Conservation (phyloP, 2,888 invertebrate species). For the Hemaris fuciformis region DNA sequence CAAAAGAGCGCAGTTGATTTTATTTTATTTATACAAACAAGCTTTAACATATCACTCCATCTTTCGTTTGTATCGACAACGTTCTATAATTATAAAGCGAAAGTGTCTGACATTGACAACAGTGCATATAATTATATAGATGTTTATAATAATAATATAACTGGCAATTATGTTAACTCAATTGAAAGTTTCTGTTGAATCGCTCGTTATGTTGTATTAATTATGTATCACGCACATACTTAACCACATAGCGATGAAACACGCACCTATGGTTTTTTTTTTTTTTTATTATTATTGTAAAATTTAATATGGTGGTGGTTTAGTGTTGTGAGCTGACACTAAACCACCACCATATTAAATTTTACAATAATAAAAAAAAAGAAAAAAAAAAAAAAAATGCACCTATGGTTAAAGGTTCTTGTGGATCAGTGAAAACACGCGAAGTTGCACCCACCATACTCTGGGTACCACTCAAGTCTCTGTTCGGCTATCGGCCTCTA, state of each 20-base stretch:
- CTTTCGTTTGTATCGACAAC: not conserved
- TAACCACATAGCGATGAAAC: not conserved
- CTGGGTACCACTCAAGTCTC: too few species aligned
- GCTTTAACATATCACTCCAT: not conserved
- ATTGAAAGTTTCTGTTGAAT: conserved; percentile 5
- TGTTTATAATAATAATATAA: not conserved
- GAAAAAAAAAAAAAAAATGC: too few species aligned
- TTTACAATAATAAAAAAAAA: too few species aligned
- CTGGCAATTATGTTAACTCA: conserved; percentile 3
- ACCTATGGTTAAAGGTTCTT: not conserved
- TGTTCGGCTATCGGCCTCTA: too few species aligned
- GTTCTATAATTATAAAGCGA: not conserved
- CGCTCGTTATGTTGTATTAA: not conserved
- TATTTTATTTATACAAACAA: not conserved
- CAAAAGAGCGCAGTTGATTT: not conserved
- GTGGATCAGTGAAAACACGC: not conserved
- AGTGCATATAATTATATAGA: not conserved
- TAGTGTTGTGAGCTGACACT: too few species aligned
- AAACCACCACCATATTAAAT: too few species aligned
- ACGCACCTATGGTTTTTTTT: not conserved
- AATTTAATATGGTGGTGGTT: too few species aligned
- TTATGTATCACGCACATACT: not conserved
- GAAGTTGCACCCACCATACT: not conserved
- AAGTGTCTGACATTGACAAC: not conserved
- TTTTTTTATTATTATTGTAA: too few species aligned